Evolutionary conservation across 2,888 invertebrate genomes (phyloP).

Genomic region (Eurois occulta): DNA sequence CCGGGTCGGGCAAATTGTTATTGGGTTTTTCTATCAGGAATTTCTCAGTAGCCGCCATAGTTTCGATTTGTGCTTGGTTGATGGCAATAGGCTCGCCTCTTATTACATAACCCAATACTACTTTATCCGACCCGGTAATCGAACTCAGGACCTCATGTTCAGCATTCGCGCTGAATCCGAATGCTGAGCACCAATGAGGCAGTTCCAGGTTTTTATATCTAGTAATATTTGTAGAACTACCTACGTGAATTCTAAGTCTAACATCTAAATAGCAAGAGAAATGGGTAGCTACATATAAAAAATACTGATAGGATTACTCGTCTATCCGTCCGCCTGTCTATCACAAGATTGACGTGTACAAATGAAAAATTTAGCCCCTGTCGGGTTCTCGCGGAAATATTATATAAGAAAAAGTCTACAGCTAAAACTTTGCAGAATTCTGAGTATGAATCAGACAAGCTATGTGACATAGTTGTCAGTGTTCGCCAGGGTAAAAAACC

Average conservation of each 20-base stretch:
- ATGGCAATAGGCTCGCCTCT: no score
- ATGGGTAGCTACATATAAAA: background rate
- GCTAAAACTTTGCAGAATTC: slow-evolving; percentile 14
- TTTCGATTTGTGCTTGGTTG: no score
- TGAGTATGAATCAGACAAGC: slow-evolving; percentile 24
- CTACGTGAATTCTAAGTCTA: background rate
- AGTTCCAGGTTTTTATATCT: no score
- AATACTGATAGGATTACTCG: slow-evolving; percentile 46
- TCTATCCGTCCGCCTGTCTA: slow-evolving; percentile 53
- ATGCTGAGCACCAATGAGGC: no score
- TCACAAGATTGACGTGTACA: slow-evolving; percentile 57
- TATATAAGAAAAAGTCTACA: slow-evolving; percentile 32
- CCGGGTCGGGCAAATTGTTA: no score
- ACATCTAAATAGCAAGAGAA: background rate
- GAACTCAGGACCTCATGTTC: no score
- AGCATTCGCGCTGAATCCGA: no score
- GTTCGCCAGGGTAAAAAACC: background rate
- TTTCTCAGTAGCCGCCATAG: no score
- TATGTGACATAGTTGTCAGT: background rate
- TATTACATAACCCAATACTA: no score
- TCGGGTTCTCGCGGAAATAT: slow-evolving; percentile 34
- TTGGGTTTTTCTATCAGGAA: no score
- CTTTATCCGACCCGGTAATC: no score
- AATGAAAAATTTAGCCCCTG: slow-evolving; percentile 58
- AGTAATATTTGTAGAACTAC: no score